Evolutionary conservation across 2,888 invertebrate genomes (phyloP).

Genomic region (Hirudinaria manillensis): DNA sequence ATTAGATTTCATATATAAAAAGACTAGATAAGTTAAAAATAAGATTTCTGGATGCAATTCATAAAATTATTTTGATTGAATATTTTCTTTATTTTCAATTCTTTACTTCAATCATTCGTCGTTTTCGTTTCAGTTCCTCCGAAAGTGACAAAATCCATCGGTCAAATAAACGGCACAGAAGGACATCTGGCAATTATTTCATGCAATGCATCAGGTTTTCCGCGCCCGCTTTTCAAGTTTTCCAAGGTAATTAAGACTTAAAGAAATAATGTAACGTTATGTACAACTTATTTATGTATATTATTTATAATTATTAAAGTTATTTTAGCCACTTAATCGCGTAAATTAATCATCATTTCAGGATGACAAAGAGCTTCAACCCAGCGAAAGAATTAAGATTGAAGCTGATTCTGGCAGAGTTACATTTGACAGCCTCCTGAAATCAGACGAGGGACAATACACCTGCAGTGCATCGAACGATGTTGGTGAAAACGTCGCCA

Average conservation of each 20-base stretch:
- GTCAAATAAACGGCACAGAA: conserved; percentile 34
- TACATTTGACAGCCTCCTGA: conserved; percentile 30
- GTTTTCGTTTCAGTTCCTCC: conserved; percentile 37
- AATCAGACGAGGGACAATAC: conserved; percentile 38
- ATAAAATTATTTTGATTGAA: too few species aligned
- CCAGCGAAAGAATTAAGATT: neutral
- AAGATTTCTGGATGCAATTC: too few species aligned
- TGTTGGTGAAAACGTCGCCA: conserved; percentile 32
- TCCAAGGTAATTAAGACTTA: conserved; percentile 34
- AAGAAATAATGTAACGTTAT: too few species aligned
- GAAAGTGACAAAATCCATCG: conserved; percentile 30
- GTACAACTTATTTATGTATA: too few species aligned
- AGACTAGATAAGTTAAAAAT: too few species aligned
- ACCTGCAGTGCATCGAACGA: conserved; percentile 38
- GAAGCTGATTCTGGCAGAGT: neutral
- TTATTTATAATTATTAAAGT: too few species aligned
- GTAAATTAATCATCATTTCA: too few species aligned
- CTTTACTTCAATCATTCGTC: too few species aligned
- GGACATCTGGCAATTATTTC: conserved; percentile 35
- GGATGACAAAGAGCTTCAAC: neutral
- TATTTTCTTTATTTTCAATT: too few species aligned
- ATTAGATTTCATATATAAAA: too few species aligned
- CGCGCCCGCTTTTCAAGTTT: conserved; percentile 39
- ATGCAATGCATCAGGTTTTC: conserved; percentile 39
- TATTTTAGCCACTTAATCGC: too few species aligned